phyloP scores from a whole-genome alignment of 2,888 invertebrate species.

The Julus scanicus region DNA sequence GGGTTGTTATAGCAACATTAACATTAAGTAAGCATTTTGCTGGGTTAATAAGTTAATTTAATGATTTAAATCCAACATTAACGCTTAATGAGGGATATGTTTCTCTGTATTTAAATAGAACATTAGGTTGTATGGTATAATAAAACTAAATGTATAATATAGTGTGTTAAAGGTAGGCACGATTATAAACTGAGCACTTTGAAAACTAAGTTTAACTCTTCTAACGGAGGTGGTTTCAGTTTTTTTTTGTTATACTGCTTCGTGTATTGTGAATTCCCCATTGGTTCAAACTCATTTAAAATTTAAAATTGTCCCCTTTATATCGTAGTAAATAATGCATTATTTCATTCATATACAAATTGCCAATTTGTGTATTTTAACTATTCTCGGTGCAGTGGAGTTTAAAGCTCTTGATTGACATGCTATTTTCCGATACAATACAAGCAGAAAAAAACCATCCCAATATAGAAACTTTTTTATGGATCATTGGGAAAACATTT shows the following conservation, averaged over 20 bases:
- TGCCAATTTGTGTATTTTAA: not conserved
- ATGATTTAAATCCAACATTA: too few relatives aligned
- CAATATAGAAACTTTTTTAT: conserved; percentile 1
- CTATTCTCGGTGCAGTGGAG: not conserved
- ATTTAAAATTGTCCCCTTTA: not conserved
- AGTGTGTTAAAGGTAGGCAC: too few relatives aligned
- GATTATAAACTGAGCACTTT: too few relatives aligned
- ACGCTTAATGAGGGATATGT: too few relatives aligned
- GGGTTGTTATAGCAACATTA: too few relatives aligned
- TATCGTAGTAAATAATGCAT: not conserved
- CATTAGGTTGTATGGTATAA: too few relatives aligned
- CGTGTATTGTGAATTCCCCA: not conserved
- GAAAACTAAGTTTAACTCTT: not conserved
- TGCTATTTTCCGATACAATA: not conserved
- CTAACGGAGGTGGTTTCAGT: not conserved
- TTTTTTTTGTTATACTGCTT: not conserved
- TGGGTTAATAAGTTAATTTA: too few relatives aligned
- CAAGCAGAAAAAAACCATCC: not conserved
- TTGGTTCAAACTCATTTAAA: not conserved
- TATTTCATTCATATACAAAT: not conserved
- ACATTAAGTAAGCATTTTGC: too few relatives aligned
- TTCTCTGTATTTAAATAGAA: too few relatives aligned
- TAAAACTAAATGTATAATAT: too few relatives aligned
- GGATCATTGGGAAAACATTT: conserved; percentile 13
- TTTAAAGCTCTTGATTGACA: not conserved